Conservation (phyloP, 35 echinoderm and acorn worm genomes). For the Stichopus chloronotus region DNA sequence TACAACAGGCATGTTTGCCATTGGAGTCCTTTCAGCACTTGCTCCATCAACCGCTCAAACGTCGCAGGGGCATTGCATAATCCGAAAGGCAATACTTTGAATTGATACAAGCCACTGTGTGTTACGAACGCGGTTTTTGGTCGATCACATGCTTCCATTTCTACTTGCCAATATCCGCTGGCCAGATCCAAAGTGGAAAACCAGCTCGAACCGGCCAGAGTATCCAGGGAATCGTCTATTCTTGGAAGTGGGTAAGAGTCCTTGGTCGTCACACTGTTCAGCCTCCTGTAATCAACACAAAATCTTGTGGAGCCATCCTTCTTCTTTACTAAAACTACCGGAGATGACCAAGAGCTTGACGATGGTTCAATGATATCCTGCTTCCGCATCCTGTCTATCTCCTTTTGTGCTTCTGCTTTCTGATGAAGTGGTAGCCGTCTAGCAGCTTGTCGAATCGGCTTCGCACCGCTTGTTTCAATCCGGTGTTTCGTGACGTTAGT, state of each 20-base stretch:
- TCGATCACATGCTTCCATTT: constrained; percentile 30
- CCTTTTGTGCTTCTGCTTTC: constrained; percentile 15
- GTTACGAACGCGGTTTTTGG: constrained; percentile 49
- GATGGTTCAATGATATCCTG: constrained; percentile 44
- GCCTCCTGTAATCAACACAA: constrained; percentile 60
- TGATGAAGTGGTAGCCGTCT: constrained; percentile 7
- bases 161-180: constrained; percentile 37
- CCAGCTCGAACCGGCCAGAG: too few species aligned
- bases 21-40: too few species aligned
- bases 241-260: constrained; percentile 67
- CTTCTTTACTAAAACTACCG: constrained; percentile 61
- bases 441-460: constrained; percentile 7
- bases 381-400: constrained; percentile 20
- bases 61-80: too few species aligned
- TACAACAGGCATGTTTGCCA: too few species aligned
- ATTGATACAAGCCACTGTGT: neutral
- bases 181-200: too few species aligned
- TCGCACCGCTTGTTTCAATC: neutral
- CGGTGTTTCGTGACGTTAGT: too few species aligned
- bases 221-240: too few species aligned
- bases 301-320: constrained; percentile 58
- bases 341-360: constrained; percentile 56
- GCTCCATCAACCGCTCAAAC: too few species aligned
- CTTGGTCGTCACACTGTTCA: constrained; percentile 61
- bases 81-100: constrained; percentile 35